These are phyloP conservation scores for Diplogasteroides magnus DNA, from an alignment of 1,140 invertebrate species.

Conservation along the genomic window DNA sequence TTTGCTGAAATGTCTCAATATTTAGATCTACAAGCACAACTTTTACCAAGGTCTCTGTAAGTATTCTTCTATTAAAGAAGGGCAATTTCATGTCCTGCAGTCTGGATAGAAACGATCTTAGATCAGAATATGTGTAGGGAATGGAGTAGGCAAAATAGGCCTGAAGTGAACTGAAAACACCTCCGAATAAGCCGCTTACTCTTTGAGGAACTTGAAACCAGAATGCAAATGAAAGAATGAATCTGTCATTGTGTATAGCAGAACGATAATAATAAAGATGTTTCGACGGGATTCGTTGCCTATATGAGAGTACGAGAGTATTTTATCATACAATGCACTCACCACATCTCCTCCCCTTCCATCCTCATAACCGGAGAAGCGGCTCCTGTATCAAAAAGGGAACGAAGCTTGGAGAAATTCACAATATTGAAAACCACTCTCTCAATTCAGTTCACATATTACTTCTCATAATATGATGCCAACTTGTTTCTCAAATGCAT, in stretches of 20 bases:
- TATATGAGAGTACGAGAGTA: too few species aligned
- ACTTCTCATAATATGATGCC: constrained; percentile 2
- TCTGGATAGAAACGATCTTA: constrained; percentile 75
- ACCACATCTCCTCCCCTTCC: constrained; percentile 30
- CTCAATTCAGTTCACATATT: constrained; percentile 62
- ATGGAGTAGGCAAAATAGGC: constrained; percentile 84
- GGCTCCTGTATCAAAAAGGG: constrained; percentile 80
- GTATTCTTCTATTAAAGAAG: constrained; percentile 67
- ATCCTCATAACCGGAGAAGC: constrained; percentile 72
- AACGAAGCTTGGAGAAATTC: constrained; percentile 85
- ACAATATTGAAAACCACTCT: constrained; percentile 94
- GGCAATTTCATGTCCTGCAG: constrained; percentile 66
- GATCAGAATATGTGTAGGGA: constrained; percentile 85
- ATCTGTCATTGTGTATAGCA: constrained; percentile 78
- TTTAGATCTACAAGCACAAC: constrained; percentile 5
- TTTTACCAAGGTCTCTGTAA: constrained; percentile 69
- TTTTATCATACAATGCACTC: not conserved
- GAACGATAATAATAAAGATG: constrained; percentile 90
- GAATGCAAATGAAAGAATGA: constrained; percentile 87
- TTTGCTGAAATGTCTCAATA: constrained; percentile 70
- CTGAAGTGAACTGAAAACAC: too few species aligned
- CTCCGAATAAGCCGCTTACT: too few species aligned
- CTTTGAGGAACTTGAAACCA: constrained; percentile 80
- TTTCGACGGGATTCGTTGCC: constrained; percentile 75
- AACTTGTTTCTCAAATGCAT: constrained; percentile 83